Base-by-base conservation (phyloP, 2,113 vertebrate species). In the Nesoenas mayeri region DNA sequence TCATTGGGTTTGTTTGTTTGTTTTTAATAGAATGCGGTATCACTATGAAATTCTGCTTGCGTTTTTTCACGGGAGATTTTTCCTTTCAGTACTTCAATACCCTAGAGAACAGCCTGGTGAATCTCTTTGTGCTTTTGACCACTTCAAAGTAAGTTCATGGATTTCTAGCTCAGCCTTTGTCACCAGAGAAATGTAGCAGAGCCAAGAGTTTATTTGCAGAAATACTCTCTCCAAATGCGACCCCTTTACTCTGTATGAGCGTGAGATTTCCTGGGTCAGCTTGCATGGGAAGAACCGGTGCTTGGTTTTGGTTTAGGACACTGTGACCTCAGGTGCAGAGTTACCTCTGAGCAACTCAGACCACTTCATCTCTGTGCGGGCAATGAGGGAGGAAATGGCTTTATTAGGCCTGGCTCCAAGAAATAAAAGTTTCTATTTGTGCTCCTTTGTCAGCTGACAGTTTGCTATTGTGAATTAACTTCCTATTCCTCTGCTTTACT, bases 61-160 rank as follows among this genome's bases (percentile, higher is more conserved):
- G 0, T 92, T 94, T 93, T 83, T 42, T 95, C 69, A 84, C 25
- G 62, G 12, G n/a, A 73, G 56, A 47, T 61, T 95, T 71, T 96
- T 67, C 48, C 48, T 95, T 93, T 7, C 97, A 99, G 99, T 99
- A 99, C 98, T 99, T 99, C 97, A 99, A 84, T 96, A 99, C 98
- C 62, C 97, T 99, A 95, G 99, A 99, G 97, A 99, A 99, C 98
- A 99, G 99, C 97, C 98, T 99, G 0, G 98, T 99, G 97, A 99
- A 98, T 95, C 98, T 99, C 74, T 99, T 99, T 8, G 99, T 99
- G 83, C 98, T 99, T 73, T 97, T 99, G 96, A 99, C 99, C 86
- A 99, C 99, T 73, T 99, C 99, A 94, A 99, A 99, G 99, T 99
- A 98, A 99, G 99, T 93, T 77, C 65, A 18, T 61, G 42, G 31